Evolutionary conservation across 2,888 invertebrate genomes (phyloP).

Genomic region (Mactromeris polynyma): DNA sequence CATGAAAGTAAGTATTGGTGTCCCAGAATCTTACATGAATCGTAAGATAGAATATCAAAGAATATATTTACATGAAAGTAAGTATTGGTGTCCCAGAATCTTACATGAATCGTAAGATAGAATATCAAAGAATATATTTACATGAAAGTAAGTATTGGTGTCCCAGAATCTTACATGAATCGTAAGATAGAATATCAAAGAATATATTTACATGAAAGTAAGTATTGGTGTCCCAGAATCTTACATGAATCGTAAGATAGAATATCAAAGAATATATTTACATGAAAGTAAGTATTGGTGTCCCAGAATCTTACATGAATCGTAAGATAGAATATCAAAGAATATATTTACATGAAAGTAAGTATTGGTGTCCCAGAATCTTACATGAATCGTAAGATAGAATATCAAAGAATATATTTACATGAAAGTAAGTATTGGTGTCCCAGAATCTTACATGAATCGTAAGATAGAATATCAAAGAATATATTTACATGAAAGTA

Average conservation of each 20-base stretch:
- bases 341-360: not conserved
- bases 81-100: not conserved
- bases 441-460: slow-evolving; percentile 14
- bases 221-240: not conserved
- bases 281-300: not conserved
- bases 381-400: slow-evolving; percentile 2
- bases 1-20: not conserved
- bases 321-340: not conserved
- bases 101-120: not conserved
- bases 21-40: slow-evolving; percentile 15
- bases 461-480: not conserved
- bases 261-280: not conserved
- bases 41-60: not conserved
- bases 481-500: slow-evolving; percentile 1
- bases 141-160: not conserved
- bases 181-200: not conserved
- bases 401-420: not conserved
- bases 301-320: slow-evolving; percentile 1
- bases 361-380: not conserved
- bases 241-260: not conserved
- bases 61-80: not conserved
- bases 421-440: not conserved
- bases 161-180: not conserved
- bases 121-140: not conserved
- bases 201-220: not conserved